Evolutionary conservation across 53 echinoderm and acorn worm species (phyloP), one percentile per base, ranked within the genome.

Genomic region (Zoroaster sp.): DNA sequence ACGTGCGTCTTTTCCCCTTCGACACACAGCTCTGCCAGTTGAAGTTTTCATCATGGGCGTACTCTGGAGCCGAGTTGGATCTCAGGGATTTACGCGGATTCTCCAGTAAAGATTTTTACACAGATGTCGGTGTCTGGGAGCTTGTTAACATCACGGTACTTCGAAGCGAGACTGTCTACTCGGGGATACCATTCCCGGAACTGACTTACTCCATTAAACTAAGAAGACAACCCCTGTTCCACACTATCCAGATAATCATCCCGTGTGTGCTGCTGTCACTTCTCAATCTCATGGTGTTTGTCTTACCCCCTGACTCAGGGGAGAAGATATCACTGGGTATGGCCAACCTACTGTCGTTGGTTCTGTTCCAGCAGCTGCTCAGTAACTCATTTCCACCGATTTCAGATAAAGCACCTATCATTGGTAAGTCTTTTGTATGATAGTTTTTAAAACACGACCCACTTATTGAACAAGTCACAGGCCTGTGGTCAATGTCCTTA

Each of bases 251-350:
- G 41, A 81, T 86, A 1, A 85, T 90, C 15, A 4, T 86, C 5
- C 90, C 90, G 5, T 90, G n/a, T n/a, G 90, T 66, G 35, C 46
- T 90, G 34, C 35, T 90, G n/a, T 90, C 90, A 3, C 21, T 85
- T 9, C 37, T 90, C 23, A 85, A 83, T 30, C 67, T 75, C 63
- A 45, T 86, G 85, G 90, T 90, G 44, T 90, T 75, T 40, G 20
- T 85, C 34, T 35, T 90, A 45, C 90, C 90, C 18, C 72, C 90
- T 17, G 86, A 90, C 53, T 85, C 83, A 15, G 90, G 90, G 39
- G 90, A 90, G 52, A 90, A 90, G 86, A 67, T 90, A 44, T 85
- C 85, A 35, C 73, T 85, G 20, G 90, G 90, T 11, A 74, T 90
- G 65, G 85, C 76, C 75, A 73, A 85, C 66, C 34, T 85, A 4